Conservation (phyloP, 2,888 invertebrate genomes). For the Achlya flavicornis region DNA sequence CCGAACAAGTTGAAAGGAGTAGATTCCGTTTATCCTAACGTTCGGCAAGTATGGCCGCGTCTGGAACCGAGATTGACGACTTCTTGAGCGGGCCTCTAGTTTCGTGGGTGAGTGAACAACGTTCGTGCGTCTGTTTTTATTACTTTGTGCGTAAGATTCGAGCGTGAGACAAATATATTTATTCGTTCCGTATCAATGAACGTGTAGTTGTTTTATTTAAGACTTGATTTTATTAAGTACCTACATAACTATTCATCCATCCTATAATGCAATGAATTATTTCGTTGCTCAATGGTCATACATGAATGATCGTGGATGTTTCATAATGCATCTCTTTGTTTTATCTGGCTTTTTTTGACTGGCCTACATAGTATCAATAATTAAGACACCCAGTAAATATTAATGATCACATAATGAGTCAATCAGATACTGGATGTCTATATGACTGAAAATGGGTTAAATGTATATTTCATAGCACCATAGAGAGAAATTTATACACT, state of each 20-base stretch:
- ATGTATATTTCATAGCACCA: too few species aligned
- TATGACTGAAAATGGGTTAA: too few species aligned
- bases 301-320: too few species aligned
- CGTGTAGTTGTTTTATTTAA: constrained; percentile 9
- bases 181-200: constrained; percentile 62
- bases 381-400: too few species aligned
- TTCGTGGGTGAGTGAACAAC: constrained; percentile 90
- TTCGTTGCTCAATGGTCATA: background rate
- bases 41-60: constrained; percentile 82
- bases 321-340: background rate
- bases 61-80: constrained; percentile 91
- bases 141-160: constrained; percentile 55
- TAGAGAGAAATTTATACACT: too few species aligned
- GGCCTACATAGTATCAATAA: too few species aligned
- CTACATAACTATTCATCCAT: background rate
- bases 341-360: background rate
- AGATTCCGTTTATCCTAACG: constrained; percentile 68
- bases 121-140: constrained; percentile 65
- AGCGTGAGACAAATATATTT: constrained; percentile 64
- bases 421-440: too few species aligned
- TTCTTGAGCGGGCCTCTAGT: constrained; percentile 93
- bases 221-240: too few species aligned
- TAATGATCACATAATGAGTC: too few species aligned
- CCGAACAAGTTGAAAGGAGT: constrained; percentile 55
- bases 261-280: background rate